Percentiles rank a stretch among this genome's conserved stretches.
phyloP scores from a whole-genome alignment of 1,140 invertebrate species.

The Hetaerina americana region DNA sequence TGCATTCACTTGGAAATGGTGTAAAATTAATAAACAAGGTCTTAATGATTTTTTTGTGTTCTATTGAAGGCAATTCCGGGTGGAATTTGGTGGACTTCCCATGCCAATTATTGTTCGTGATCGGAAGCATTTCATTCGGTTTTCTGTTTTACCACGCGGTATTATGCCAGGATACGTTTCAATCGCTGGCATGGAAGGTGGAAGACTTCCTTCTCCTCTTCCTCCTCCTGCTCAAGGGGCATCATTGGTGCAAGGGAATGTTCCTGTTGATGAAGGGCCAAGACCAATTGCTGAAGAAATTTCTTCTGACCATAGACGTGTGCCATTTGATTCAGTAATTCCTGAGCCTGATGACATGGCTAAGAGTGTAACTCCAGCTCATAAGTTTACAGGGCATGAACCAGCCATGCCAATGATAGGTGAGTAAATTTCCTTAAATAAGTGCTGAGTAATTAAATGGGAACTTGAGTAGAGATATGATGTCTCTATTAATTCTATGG shows the following conservation, averaged over 20 bases:
- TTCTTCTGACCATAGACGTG: neutral
- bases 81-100: slow-evolving; percentile 82
- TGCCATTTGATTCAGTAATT: neutral
- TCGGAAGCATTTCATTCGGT: slow-evolving; percentile 68
- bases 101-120: slow-evolving; percentile 70
- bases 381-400: slow-evolving; percentile 10
- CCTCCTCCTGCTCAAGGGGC: neutral
- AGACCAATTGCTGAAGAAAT: neutral
- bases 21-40: too few relatives aligned
- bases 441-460: too few relatives aligned
- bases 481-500: too few relatives aligned
- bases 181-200: slow-evolving; percentile 52
- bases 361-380: neutral
- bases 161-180: slow-evolving; percentile 50
- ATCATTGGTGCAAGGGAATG: neutral
- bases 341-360: neutral
- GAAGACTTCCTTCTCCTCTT: slow-evolving; percentile 22
- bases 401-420: slow-evolving; percentile 17
- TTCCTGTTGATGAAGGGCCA: neutral
- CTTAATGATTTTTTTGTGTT: too few relatives aligned
- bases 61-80: slow-evolving; percentile 20
- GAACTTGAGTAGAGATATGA: too few relatives aligned
- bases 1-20: too few relatives aligned
- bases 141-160: slow-evolving; percentile 64
- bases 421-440: too few relatives aligned